These are phyloP conservation scores for Panthera tigris DNA, from an alignment of 2,113 vertebrate genomes.

Conservation along the genomic window DNA sequence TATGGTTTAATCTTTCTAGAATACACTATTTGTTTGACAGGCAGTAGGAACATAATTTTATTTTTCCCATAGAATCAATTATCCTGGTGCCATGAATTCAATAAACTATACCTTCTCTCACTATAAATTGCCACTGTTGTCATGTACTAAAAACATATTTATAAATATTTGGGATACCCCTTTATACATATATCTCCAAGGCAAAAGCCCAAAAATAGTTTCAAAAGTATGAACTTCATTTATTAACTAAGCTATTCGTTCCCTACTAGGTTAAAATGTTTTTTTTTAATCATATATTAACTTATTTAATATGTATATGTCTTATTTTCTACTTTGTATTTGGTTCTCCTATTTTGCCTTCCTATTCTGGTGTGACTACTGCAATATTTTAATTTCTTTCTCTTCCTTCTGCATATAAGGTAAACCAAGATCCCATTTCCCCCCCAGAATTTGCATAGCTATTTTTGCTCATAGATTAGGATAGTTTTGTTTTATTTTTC, in stretches of 20 bases:
- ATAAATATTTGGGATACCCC: background rate
- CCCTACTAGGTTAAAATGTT: background rate
- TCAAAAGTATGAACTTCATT: background rate
- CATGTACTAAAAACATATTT: background rate
- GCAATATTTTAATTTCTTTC: background rate
- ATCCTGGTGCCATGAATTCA: background rate
- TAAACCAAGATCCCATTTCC: background rate
- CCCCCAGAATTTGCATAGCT: background rate
- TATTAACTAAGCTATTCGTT: background rate
- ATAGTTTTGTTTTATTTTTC: background rate
- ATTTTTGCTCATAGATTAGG: background rate
- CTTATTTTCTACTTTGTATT: background rate
- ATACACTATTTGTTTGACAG: background rate
- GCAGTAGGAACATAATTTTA: background rate
- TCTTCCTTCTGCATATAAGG: background rate
- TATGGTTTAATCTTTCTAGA: background rate
- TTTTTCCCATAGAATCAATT: background rate
- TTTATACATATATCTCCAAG: background rate
- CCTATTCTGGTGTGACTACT: background rate
- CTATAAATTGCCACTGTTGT: background rate
- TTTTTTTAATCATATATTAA: background rate
- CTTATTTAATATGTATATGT: background rate
- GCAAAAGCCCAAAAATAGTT: background rate
- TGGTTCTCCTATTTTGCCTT: background rate
- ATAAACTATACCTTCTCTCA: background rate